phyloP scores from a whole-genome alignment of 1,140 invertebrate species.

The Trichoplusia ni region DNA sequence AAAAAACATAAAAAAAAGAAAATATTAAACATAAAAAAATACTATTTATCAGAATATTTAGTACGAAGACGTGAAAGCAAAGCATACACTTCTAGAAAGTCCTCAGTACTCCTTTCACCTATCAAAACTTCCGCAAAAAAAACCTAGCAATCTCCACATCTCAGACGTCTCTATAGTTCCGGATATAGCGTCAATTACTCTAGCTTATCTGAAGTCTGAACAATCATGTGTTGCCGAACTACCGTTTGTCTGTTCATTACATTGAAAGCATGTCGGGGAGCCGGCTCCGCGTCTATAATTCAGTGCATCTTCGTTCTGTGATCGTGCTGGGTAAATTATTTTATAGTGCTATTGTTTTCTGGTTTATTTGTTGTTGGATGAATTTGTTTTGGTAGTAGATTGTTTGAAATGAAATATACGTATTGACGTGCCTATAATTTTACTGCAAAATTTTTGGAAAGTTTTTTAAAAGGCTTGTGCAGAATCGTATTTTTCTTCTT shows the following conservation, averaged over 20 bases:
- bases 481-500: too few relatives aligned
- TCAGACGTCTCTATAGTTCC: too few relatives aligned
- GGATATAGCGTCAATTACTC: slow-evolving; percentile 52
- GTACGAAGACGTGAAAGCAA: too few relatives aligned
- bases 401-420: not conserved
- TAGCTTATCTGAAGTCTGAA: slow-evolving; percentile 35
- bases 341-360: not conserved
- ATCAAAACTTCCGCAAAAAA: too few relatives aligned
- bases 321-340: too few relatives aligned
- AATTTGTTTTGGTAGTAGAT: not conserved
- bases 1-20: too few relatives aligned
- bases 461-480: too few relatives aligned
- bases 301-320: slow-evolving; percentile 16
- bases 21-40: too few relatives aligned
- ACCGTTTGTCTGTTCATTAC: slow-evolving; percentile 44
- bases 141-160: too few relatives aligned
- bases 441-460: not conserved
- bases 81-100: too few relatives aligned
- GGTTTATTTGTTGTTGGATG: not conserved
- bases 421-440: not conserved
- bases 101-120: too few relatives aligned
- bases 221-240: slow-evolving; percentile 35
- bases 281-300: slow-evolving; percentile 47
- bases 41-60: too few relatives aligned
- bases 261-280: slow-evolving; percentile 52